phyloP scores from a whole-genome alignment of 2,888 invertebrate genomes.

The Prosopocoilus inquinatus region DNA sequence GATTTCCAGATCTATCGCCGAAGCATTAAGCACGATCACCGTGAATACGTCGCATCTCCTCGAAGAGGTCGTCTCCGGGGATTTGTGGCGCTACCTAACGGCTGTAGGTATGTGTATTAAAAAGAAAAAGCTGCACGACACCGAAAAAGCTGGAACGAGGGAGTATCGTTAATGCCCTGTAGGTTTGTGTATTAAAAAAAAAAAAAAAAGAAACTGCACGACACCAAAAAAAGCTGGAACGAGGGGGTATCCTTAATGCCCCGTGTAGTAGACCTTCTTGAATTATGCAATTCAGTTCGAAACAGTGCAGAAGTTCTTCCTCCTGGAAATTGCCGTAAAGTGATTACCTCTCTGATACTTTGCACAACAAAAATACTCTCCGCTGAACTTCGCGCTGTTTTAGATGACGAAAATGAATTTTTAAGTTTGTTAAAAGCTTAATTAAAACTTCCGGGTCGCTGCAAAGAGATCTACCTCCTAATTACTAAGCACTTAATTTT shows the following conservation, averaged over 20 bases:
- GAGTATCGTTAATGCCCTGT: background rate
- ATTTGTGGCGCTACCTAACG: slow-evolving; percentile 63
- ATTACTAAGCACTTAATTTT: no score
- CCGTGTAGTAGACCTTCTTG: no score
- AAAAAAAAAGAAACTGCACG: background rate
- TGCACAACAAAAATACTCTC: no score
- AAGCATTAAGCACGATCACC: slow-evolving; percentile 39
- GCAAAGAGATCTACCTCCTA: no score
- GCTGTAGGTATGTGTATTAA: slow-evolving; percentile 56
- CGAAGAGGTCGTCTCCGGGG: slow-evolving; percentile 56
- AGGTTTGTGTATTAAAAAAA: slow-evolving; percentile 49
- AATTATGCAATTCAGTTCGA: no score
- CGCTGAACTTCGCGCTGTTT: no score
- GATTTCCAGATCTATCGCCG: slow-evolving; percentile 58
- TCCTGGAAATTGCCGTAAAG: background rate
- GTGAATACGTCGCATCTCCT: slow-evolving; percentile 48
- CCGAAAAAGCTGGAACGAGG: background rate
- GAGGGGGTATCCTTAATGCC: no score
- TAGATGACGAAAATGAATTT: no score
- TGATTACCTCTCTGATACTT: background rate
- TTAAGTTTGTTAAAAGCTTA: no score
- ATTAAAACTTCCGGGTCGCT: no score
- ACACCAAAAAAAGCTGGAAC: no score
- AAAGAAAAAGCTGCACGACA: background rate
- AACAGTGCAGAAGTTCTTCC: no score